Conservation (phyloP, 2,797 vertebrate genomes). For the Hirundo rustica region DNA sequence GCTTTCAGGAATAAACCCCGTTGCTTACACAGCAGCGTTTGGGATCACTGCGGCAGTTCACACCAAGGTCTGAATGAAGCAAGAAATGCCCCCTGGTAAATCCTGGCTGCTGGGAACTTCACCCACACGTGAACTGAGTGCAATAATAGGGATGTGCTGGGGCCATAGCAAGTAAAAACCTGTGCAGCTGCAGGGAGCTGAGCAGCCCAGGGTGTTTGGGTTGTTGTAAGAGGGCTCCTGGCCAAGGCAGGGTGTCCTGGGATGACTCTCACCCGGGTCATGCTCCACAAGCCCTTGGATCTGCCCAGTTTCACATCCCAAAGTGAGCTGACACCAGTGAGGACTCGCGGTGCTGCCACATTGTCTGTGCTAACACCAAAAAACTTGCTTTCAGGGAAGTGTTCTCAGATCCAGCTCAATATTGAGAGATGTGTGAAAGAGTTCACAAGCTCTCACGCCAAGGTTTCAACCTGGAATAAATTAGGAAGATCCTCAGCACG, state of each 20-base stretch:
- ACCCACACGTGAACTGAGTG: background rate
- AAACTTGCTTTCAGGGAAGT: background rate
- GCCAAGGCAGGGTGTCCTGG: background rate
- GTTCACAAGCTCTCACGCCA: conserved; percentile 31
- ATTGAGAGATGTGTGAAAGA: background rate
- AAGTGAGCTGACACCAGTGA: background rate
- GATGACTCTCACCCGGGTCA: background rate
- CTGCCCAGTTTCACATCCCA: background rate
- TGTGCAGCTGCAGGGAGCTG: background rate
- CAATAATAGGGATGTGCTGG: background rate
- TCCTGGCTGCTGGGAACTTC: background rate
- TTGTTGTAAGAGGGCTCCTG: background rate
- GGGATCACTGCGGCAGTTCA: background rate
- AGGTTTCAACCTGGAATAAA: conserved; percentile 55
- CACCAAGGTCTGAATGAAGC: background rate
- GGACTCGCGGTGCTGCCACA: background rate
- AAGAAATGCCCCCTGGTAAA: background rate
- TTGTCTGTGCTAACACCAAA: background rate
- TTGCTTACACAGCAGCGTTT: background rate
- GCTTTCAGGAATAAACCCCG: background rate
- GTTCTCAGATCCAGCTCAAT: background rate
- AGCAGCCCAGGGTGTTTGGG: background rate
- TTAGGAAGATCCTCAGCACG: conserved; percentile 8
- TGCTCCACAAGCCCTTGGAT: background rate
- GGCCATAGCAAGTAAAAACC: background rate